phyloP scores from a whole-genome alignment of 2,888 invertebrate species.

The Amphipoea oculea region DNA sequence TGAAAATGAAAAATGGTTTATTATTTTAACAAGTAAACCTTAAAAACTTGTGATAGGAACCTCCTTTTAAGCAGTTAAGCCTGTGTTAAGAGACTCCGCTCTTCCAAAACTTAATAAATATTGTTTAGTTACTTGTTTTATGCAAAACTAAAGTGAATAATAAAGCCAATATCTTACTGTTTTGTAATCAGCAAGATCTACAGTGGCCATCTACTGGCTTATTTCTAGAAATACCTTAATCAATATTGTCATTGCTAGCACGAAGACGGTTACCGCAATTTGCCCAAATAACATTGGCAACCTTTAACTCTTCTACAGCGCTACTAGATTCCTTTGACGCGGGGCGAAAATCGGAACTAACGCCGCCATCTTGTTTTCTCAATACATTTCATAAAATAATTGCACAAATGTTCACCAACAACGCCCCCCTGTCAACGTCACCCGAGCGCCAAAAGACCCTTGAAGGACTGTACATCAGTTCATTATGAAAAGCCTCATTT shows the following conservation, averaged over 20 bases:
- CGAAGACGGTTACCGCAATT: neutral
- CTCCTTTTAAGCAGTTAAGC: too few species aligned
- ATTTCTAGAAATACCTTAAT: neutral
- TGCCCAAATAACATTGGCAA: neutral
- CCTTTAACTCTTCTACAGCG: neutral
- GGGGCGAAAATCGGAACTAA: neutral
- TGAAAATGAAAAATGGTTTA: too few species aligned
- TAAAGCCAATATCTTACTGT: too few species aligned
- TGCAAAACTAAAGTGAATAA: too few species aligned
- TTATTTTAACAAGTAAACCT: too few species aligned
- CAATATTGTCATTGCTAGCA: neutral
- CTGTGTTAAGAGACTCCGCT: too few species aligned
- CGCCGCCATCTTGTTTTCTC: neutral
- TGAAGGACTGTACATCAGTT: neutral
- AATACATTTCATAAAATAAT: neutral
- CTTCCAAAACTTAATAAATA: too few species aligned
- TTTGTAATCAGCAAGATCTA: neutral
- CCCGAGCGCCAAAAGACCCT: neutral
- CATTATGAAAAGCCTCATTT: constrained; percentile 2
- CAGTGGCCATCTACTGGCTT: neutral
- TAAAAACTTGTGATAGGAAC: too few species aligned
- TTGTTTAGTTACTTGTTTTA: too few species aligned
- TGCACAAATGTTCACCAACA: neutral
- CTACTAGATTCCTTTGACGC: neutral
- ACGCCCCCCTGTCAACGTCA: neutral